These are phyloP conservation scores for Habropoda laboriosa DNA, from an alignment of 1,140 invertebrate genomes.

Conservation along the genomic window DNA sequence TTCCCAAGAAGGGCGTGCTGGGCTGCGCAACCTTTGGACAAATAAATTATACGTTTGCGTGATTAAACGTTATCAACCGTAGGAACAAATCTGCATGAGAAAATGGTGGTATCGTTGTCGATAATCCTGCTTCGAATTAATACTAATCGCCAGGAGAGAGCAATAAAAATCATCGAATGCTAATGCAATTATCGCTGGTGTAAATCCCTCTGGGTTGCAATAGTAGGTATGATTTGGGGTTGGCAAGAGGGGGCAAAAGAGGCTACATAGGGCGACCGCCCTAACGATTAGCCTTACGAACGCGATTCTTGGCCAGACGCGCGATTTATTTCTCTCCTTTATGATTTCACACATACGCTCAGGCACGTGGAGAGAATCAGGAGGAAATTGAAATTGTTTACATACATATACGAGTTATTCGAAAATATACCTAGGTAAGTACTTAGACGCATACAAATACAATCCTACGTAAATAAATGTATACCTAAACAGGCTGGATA, in stretches of 20 bases:
- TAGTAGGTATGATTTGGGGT: conserved; percentile 75
- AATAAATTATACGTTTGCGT: neutral
- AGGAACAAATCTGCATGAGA: neutral
- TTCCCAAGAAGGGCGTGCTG: conserved; percentile 95
- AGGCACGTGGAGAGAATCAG: too few relatives aligned
- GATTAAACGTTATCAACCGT: neutral
- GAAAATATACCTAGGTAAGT: too few relatives aligned
- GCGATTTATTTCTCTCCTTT: conserved; percentile 34
- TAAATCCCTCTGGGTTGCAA: conserved; percentile 76
- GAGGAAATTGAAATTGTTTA: too few relatives aligned
- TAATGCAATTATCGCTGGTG: conserved; percentile 80
- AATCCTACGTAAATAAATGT: too few relatives aligned
- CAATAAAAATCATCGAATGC: conserved; percentile 81
- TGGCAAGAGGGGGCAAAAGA: conserved; percentile 60
- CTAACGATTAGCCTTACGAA: conserved; percentile 78
- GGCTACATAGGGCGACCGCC: conserved; percentile 72
- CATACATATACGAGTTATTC: too few relatives aligned
- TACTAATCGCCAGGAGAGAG: conserved; percentile 36
- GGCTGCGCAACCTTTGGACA: conserved; percentile 80
- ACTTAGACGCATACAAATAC: too few relatives aligned
- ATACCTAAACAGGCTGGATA: too few relatives aligned
- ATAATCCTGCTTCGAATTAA: conserved; percentile 41
- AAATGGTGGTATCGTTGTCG: neutral
- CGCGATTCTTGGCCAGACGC: conserved; percentile 54
- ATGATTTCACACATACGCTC: conserved; percentile 6